phyloP scores from a whole-genome alignment of 2,888 invertebrate species.

The Saturnia japonica region DNA sequence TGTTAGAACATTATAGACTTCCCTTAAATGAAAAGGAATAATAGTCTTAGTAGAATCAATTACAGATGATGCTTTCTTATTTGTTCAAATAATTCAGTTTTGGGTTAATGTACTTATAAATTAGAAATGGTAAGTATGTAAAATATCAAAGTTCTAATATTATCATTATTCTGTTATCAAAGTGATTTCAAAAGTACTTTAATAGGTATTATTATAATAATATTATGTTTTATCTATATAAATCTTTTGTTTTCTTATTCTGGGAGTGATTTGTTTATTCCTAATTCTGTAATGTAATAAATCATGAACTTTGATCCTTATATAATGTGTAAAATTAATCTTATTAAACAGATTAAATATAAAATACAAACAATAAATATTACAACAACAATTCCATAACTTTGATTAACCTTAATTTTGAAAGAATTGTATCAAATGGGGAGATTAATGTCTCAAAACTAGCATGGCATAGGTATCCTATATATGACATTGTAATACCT shows the following conservation, averaged over 20 bases:
- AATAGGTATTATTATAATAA: neutral
- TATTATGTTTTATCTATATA: neutral
- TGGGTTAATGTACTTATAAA: neutral
- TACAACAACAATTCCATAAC: no score
- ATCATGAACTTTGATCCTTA: no score
- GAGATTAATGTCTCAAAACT: no score
- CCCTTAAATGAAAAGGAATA: neutral
- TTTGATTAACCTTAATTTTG: no score
- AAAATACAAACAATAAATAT: no score
- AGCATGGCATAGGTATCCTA: no score
- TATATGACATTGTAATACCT: no score
- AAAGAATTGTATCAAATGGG: no score
- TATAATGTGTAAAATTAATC: no score
- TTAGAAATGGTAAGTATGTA: constrained; percentile 14
- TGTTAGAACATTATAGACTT: neutral
- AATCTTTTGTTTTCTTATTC: neutral
- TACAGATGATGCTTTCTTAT: neutral
- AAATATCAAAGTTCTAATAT: constrained; percentile 33
- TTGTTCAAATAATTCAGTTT: neutral
- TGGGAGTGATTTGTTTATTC: neutral
- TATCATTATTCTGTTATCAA: neutral
- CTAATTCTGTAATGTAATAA: no score
- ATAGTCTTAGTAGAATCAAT: neutral
- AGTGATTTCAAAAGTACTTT: neutral
- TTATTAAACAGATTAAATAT: neutral